Evolutionary conservation across 2,797 vertebrate species (phyloP).

Genomic region (Pantherophis alleghaniensis): DNA sequence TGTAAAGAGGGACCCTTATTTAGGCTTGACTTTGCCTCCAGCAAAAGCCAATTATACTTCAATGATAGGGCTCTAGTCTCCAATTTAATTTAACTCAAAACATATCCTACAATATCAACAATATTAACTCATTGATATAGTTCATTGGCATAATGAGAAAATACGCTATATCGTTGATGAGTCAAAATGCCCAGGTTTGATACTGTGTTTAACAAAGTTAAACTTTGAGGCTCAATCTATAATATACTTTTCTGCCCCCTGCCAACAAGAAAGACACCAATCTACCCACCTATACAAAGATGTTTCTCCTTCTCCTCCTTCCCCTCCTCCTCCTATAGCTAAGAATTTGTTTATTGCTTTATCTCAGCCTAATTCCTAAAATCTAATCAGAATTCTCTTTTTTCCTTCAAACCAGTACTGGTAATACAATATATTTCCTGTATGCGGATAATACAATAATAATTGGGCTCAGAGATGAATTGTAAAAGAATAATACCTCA

Average conservation of each 20-base stretch:
- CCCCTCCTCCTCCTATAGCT: not conserved
- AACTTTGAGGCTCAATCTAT: not conserved
- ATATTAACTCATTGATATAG: not conserved
- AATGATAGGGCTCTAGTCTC: not conserved
- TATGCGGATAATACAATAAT: slow-evolving; percentile 20
- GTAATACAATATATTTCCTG: not conserved
- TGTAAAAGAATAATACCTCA: not conserved
- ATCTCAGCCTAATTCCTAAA: not conserved
- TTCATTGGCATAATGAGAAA: not conserved
- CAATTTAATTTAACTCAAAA: not conserved
- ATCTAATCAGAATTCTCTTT: not conserved
- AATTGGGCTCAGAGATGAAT: slow-evolving; percentile 8
- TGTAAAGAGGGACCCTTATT: not conserved
- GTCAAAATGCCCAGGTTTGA: not conserved
- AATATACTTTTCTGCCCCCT: not conserved
- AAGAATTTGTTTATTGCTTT: not conserved
- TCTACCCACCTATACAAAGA: no score
- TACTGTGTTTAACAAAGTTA: not conserved
- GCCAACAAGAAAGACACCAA: not conserved
- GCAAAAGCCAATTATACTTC: not conserved
- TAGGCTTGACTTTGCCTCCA: not conserved
- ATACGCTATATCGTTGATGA: not conserved
- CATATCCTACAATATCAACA: not conserved
- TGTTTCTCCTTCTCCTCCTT: no score
- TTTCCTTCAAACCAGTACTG: not conserved